A percentile compares a stretch with the other conserved stretches of the same genome.
Conservation (phyloP, 2,113 vertebrate genomes). For the Rhadina sibilatrix region DNA sequence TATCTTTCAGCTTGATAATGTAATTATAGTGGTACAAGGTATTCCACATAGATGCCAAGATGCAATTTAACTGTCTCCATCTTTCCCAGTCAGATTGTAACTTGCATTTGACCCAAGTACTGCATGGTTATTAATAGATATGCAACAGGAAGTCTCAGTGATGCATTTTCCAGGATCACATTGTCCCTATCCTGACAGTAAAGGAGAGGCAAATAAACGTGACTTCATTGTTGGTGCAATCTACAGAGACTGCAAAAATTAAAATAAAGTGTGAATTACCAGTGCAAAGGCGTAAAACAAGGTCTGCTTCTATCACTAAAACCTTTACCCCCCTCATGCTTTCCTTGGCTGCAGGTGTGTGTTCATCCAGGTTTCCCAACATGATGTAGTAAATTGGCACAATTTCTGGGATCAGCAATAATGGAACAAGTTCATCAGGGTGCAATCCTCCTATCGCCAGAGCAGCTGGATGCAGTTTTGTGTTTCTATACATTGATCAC, state of each 20-base stretch:
- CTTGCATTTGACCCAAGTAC: conserved; percentile 38
- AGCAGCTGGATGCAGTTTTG: neutral
- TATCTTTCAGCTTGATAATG: conserved; percentile 67
- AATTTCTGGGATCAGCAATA: neutral
- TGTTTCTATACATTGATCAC: neutral
- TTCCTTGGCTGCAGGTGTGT: neutral
- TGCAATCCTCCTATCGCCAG: neutral
- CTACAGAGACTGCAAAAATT: neutral
- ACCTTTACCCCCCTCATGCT: neutral
- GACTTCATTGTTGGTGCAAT: neutral
- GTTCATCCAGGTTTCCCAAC: neutral
- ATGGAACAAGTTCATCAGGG: neutral
- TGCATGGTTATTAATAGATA: neutral
- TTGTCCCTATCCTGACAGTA: neutral
- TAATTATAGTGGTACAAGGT: conserved; percentile 66
- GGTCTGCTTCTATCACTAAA: neutral
- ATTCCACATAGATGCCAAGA: conserved; percentile 42
- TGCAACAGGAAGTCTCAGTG: neutral
- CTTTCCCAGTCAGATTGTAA: conserved; percentile 26
- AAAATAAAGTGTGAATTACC: neutral
- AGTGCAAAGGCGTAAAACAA: neutral
- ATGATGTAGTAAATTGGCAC: neutral
- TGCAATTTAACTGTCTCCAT: conserved; percentile 48
- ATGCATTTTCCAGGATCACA: conserved; percentile 9
- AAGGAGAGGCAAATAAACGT: neutral